Base-by-base conservation (phyloP, 2,888 invertebrate species). In the Lomographa bimaculata region DNA sequence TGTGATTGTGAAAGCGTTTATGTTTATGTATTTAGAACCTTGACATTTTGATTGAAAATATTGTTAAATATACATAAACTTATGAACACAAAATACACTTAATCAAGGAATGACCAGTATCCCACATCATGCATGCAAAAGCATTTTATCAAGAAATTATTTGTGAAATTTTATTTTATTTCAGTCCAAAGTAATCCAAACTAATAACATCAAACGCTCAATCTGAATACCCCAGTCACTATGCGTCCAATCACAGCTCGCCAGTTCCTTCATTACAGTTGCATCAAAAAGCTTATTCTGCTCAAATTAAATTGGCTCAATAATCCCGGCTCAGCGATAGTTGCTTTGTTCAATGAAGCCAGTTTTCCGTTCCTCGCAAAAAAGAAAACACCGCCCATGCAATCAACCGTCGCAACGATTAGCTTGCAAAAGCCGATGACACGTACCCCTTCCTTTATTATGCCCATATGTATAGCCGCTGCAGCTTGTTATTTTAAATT, bases 401-500 rank as follows among this genome's bases (percentile, higher is more conserved):
- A 83, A 85, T 82, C 81, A 83, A 73, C 64, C 70, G 74, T 67
- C 61, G 47, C 60, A 61, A 57, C 69, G 79, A 83, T 84, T 84
- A 85, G 81, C 80, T 74, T 51, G 54, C 75, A 72, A 71, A 66
- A 70, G 64, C 69, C 70, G 71, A 70, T 68, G 74, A 77, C 85
- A 85, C 81, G 83, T 73, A 63, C 64, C 50, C 54, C 52, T 63
- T 55, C 64, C 68, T 67, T 70, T 75, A 76, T 71, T 76, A 71
- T 72, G 72, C 70, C 68, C 72, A 64, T 71, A 62, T 73, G 69
- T 68, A 64, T 46, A 57, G 44, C 54, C 65, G 64, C 57, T 60
- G 58, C 62, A 63, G 64, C 73, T 77, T 78, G 79, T 80, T 81
- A 79, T 76, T 82, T 80, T 77, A 79, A 81, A 82, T 80, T 81